Evolutionary conservation across 2,888 invertebrate genomes (phyloP).

Genomic region (Cheilosia urbana): DNA sequence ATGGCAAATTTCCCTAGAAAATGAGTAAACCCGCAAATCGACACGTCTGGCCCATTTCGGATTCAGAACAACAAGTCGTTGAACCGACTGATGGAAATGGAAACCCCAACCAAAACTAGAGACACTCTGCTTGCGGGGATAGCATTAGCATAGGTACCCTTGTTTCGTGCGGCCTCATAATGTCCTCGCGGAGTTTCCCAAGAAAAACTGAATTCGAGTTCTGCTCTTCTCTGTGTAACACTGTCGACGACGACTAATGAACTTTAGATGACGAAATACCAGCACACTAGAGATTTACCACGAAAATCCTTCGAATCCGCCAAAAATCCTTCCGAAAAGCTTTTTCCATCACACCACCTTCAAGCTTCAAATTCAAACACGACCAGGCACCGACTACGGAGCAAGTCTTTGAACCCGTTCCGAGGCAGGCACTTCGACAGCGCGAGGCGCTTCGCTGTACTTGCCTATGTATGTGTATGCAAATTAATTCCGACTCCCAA

Average conservation of each 20-base stretch:
- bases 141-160: background rate
- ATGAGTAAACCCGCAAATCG: constrained; percentile 55
- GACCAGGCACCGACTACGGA: constrained; percentile 16
- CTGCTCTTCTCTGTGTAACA: constrained; percentile 12
- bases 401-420: constrained; percentile 66
- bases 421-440: constrained; percentile 51
- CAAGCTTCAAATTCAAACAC: constrained; percentile 21
- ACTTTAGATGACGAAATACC: constrained; percentile 66
- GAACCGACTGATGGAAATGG: constrained; percentile 53
- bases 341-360: constrained; percentile 41
- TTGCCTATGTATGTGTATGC: constrained; percentile 45
- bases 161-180: background rate
- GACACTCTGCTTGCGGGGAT: constrained; percentile 27
- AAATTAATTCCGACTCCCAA: constrained; percentile 73
- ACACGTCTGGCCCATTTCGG: constrained; percentile 75
- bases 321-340: constrained; percentile 25
- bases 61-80: constrained; percentile 60
- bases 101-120: constrained; percentile 33
- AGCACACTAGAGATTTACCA: constrained; percentile 29
- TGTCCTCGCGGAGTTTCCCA: constrained; percentile 41
- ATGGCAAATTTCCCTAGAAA: constrained; percentile 30
- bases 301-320: constrained; percentile 53
- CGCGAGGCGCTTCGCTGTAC: constrained; percentile 7
- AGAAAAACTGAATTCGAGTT: constrained; percentile 65
- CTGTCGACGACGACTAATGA: constrained; percentile 62